These are phyloP conservation scores for Crossocerus cetratus DNA, from an alignment of 2,888 invertebrate species.

Conservation along the genomic window DNA sequence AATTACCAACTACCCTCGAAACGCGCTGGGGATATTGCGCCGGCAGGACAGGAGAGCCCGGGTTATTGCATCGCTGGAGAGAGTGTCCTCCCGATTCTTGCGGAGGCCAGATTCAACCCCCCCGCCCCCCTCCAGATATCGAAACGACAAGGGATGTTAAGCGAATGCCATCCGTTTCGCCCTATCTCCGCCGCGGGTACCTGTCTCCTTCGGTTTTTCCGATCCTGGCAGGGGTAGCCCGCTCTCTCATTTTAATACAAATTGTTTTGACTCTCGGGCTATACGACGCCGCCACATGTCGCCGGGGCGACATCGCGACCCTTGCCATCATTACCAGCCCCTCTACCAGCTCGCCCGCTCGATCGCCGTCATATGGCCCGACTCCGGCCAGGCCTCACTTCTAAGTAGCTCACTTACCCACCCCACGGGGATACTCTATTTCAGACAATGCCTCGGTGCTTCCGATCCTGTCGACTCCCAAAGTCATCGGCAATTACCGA, in stretches of 20 bases:
- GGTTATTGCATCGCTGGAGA: neutral
- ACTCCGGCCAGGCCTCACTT: slow-evolving; percentile 4
- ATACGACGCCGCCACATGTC: slow-evolving; percentile 68
- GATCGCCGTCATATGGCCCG: slow-evolving; percentile 69
- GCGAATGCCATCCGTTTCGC: neutral
- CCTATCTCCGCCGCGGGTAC: neutral
- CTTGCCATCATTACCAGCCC: slow-evolving; percentile 68
- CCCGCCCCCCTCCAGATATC: neutral
- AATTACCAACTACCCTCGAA: slow-evolving; percentile 8
- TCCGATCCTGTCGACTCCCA: too few relatives aligned
- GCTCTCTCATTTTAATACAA: slow-evolving; percentile 74
- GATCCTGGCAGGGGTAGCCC: slow-evolving; percentile 25
- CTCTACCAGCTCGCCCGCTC: slow-evolving; percentile 54
- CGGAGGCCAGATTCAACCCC: neutral
- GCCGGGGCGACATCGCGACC: slow-evolving; percentile 57
- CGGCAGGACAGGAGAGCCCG: neutral
- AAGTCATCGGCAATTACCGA: too few relatives aligned
- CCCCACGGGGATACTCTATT: slow-evolving; percentile 13
- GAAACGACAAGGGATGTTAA: neutral
- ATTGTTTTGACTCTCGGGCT: slow-evolving; percentile 65
- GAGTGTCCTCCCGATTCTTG: neutral
- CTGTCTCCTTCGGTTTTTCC: slow-evolving; percentile 14
- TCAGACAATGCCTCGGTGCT: too few relatives aligned
- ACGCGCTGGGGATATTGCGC: neutral
- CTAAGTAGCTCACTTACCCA: slow-evolving; percentile 25